Conservation (phyloP, 2,113 vertebrate genomes). For the Bufo gargarizans region DNA sequence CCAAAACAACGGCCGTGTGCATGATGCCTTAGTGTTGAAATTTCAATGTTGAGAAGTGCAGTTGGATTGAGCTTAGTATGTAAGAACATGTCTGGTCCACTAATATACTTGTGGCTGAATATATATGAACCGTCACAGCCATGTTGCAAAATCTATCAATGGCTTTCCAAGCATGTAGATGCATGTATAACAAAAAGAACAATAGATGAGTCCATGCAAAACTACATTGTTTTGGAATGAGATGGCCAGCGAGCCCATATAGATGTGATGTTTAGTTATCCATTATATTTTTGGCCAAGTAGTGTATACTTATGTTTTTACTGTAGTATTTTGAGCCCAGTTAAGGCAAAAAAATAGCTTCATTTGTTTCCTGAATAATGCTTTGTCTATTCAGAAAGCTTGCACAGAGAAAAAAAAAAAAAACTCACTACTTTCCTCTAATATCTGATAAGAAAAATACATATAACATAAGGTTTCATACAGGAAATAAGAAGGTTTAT, state of each 20-base stretch:
- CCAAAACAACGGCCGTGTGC: too few species aligned
- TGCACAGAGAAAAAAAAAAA: background rate
- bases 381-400: background rate
- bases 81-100: background rate
- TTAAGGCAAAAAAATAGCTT: background rate
- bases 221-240: too few species aligned
- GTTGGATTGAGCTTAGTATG: background rate
- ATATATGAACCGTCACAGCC: background rate
- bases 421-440: background rate
- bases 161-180: too few species aligned
- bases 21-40: too few species aligned
- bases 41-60: too few species aligned
- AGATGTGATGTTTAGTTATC: too few species aligned
- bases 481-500: background rate
- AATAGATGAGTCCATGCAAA: too few species aligned
- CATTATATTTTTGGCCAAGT: too few species aligned
- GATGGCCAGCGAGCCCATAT: too few species aligned
- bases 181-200: too few species aligned
- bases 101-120: background rate
- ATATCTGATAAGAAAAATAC: background rate
- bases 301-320: too few species aligned
- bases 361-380: background rate
- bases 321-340: too few species aligned
- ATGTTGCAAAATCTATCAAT: background rate
- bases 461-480: background rate